A percentile compares a stretch with the other conserved stretches of the same genome.
Evolutionary conservation across 1,140 invertebrate species (phyloP).

Genomic region (Delia radicum): DNA sequence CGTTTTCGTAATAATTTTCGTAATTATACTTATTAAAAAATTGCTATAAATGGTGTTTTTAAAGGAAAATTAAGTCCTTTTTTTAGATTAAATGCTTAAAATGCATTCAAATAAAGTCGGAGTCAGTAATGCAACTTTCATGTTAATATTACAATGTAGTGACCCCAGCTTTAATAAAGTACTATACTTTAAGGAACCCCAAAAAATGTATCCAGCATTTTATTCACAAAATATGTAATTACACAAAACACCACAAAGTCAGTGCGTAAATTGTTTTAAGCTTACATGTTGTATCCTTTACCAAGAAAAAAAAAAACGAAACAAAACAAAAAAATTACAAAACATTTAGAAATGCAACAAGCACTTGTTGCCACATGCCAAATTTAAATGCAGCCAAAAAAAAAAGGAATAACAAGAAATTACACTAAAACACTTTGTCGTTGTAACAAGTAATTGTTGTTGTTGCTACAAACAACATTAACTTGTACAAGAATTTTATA

Average conservation of each 20-base stretch:
- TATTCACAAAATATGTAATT: not conserved
- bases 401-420: not conserved
- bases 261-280: conserved; percentile 1
- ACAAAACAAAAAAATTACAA: not conserved
- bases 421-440: conserved; percentile 20
- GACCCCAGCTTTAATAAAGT: too few relatives aligned
- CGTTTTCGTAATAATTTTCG: too few relatives aligned
- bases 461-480: not conserved
- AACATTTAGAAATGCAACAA: conserved; percentile 13
- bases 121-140: too few relatives aligned
- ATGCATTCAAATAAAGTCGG: too few relatives aligned
- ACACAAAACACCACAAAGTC: not conserved
- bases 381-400: conserved; percentile 16
- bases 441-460: conserved; percentile 13
- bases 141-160: too few relatives aligned
- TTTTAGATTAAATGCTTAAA: too few relatives aligned
- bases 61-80: too few relatives aligned
- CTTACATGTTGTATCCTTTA: not conserved
- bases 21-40: too few relatives aligned
- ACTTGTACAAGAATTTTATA: not conserved
- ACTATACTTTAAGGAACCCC: too few relatives aligned
- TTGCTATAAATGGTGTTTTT: too few relatives aligned
- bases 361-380: conserved; percentile 22
- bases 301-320: not conserved
- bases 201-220: too few relatives aligned